Evolutionary conservation across 1,140 invertebrate genomes (phyloP).

Genomic region (Papilio glaucus): DNA sequence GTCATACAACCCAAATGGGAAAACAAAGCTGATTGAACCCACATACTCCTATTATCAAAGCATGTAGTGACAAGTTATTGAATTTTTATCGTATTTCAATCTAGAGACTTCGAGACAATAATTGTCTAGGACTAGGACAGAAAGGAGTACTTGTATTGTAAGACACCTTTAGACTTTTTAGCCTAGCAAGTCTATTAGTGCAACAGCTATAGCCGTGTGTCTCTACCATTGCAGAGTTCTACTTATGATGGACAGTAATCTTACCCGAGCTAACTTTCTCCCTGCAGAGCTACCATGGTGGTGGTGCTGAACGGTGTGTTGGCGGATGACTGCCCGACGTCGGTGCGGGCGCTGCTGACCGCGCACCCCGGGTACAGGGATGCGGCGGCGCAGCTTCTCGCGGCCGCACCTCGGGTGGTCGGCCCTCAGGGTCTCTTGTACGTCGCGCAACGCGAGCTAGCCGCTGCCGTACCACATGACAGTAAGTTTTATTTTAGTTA

Average conservation of each 20-base stretch:
- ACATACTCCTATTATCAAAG: too few species aligned
- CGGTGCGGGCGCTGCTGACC: slow-evolving; percentile 90
- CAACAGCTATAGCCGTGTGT: background rate
- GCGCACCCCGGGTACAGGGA: slow-evolving; percentile 94
- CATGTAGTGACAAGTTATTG: too few species aligned
- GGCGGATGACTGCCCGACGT: slow-evolving; percentile 92
- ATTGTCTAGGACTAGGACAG: too few species aligned
- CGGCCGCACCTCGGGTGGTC: slow-evolving; percentile 90
- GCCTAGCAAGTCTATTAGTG: too few species aligned
- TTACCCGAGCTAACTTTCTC: background rate
- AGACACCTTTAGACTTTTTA: too few species aligned
- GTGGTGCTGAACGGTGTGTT: slow-evolving; percentile 93
- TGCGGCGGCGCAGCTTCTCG: slow-evolving; percentile 90
- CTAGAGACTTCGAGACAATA: too few species aligned
- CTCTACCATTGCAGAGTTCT: background rate
- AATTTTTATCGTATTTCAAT: too few species aligned
- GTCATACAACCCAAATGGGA: too few species aligned
- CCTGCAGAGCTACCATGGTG: slow-evolving; percentile 87
- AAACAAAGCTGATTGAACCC: too few species aligned
- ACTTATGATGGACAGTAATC: background rate
- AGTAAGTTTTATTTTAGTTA: slow-evolving; percentile 90
- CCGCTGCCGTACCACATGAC: slow-evolving; percentile 94
- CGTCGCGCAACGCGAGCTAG: slow-evolving; percentile 95
- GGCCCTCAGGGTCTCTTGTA: slow-evolving; percentile 94
- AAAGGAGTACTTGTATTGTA: too few species aligned